Percentiles rank a stretch among this genome's conserved stretches.
phyloP scores from a whole-genome alignment of 2,888 invertebrate genomes.

The Drosophila nr. perissopoda region DNA sequence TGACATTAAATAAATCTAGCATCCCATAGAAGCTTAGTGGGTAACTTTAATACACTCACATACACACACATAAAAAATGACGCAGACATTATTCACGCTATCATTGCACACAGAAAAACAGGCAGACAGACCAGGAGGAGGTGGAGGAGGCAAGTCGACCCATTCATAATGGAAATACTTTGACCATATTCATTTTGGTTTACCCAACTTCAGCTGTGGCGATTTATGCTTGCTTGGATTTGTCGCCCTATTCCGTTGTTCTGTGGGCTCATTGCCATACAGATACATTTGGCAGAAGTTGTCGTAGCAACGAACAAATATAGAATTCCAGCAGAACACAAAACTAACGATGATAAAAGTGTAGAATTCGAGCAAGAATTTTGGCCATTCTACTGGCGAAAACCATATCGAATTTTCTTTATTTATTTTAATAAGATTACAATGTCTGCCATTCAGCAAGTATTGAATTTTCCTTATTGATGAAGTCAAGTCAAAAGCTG shows the following conservation, averaged over 20 bases:
- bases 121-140: slow-evolving; percentile 1
- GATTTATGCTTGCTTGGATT: slow-evolving; percentile 48
- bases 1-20: slow-evolving; percentile 79
- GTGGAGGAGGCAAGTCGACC: not conserved
- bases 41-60: slow-evolving; percentile 68
- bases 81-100: slow-evolving; percentile 81
- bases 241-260: slow-evolving; percentile 18
- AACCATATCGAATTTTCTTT: not conserved
- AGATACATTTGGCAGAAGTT: slow-evolving; percentile 54
- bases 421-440: not conserved
- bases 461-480: not conserved
- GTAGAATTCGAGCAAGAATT: not conserved
- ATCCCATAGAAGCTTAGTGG: slow-evolving; percentile 67
- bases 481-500: slow-evolving; percentile 8
- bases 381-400: not conserved
- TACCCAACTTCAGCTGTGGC: slow-evolving; percentile 38
- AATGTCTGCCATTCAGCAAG: not conserved
- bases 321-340: not conserved
- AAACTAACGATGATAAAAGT: slow-evolving; percentile 7
- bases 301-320: slow-evolving; percentile 15
- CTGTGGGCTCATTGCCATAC: slow-evolving; percentile 37
- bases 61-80: slow-evolving; percentile 70
- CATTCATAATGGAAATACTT: slow-evolving; percentile 33
- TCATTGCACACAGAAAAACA: slow-evolving; percentile 62
- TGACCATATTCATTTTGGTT: slow-evolving; percentile 54